Percentiles rank a stretch among this genome's conserved stretches.
phyloP scores from a whole-genome alignment of 2,888 invertebrate genomes.

The Tryphoninae sp. region DNA sequence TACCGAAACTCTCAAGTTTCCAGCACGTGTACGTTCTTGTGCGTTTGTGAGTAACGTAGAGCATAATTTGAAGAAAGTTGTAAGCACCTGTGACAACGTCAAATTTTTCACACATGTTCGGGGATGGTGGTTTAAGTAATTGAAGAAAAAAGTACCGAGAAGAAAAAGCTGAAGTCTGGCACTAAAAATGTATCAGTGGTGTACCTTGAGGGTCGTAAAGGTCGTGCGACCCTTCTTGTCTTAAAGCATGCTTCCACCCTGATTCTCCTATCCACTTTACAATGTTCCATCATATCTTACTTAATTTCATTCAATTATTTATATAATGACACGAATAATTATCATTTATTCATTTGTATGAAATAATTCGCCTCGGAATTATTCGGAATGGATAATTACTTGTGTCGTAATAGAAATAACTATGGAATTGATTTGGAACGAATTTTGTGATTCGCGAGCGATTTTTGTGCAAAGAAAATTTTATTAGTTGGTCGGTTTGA shows the following conservation, averaged over 20 bases:
- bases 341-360: too few relatives aligned
- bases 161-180: slow-evolving; percentile 19
- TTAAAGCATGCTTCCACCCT: slow-evolving; percentile 41
- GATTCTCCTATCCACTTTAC: background rate
- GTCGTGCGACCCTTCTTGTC: slow-evolving; percentile 24
- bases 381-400: too few relatives aligned
- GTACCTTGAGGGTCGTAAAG: slow-evolving; percentile 48
- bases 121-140: background rate
- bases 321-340: too few relatives aligned
- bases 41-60: background rate
- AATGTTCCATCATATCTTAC: too few relatives aligned
- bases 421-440: too few relatives aligned
- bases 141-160: background rate
- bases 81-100: slow-evolving; percentile 54
- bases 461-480: too few relatives aligned
- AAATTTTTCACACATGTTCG: slow-evolving; percentile 35
- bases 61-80: slow-evolving; percentile 16
- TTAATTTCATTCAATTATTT: too few relatives aligned
- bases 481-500: too few relatives aligned
- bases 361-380: too few relatives aligned
- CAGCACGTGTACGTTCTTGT: background rate
- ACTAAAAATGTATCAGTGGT: slow-evolving; percentile 33
- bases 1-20: background rate
- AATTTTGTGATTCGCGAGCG: too few relatives aligned
- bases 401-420: too few relatives aligned